Evolutionary conservation across 2,888 invertebrate genomes (phyloP).

Genomic region (Flexamia atlantica): DNA sequence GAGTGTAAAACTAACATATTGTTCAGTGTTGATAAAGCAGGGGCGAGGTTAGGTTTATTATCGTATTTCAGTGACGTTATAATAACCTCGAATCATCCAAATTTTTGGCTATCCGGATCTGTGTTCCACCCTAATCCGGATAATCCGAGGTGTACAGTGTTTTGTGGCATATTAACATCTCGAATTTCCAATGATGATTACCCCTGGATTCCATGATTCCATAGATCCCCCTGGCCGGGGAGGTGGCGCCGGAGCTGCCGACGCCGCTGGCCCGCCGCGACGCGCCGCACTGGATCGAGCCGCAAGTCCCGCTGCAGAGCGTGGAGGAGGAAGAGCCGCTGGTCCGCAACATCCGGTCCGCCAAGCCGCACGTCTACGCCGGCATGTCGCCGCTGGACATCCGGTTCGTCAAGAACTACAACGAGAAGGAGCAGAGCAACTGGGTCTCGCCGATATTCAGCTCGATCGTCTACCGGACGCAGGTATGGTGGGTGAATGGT

Average conservation of each 20-base stretch:
- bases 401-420: constrained; percentile 86
- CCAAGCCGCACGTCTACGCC: constrained; percentile 72
- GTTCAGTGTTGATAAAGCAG: too few relatives aligned
- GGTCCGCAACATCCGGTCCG: constrained; percentile 57
- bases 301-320: background rate
- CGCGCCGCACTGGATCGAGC: constrained; percentile 41
- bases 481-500: constrained; percentile 71
- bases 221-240: constrained; percentile 10
- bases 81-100: too few relatives aligned
- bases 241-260: constrained; percentile 64
- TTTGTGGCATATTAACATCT: too few relatives aligned
- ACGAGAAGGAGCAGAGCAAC: constrained; percentile 81
- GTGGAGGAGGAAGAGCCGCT: constrained; percentile 53
- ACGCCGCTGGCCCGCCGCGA: constrained; percentile 67
- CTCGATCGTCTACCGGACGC: constrained; percentile 91
- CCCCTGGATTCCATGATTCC: too few relatives aligned
- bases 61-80: too few relatives aligned
- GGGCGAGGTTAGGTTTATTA: too few relatives aligned
- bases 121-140: too few relatives aligned
- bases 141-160: too few relatives aligned
- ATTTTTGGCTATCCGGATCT: too few relatives aligned
- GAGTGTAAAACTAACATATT: too few relatives aligned
- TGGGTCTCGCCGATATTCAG: constrained; percentile 96
- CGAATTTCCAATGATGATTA: too few relatives aligned
- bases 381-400: constrained; percentile 88